phyloP scores from a whole-genome alignment of 2,888 invertebrate genomes.

The Pandemis heparana region DNA sequence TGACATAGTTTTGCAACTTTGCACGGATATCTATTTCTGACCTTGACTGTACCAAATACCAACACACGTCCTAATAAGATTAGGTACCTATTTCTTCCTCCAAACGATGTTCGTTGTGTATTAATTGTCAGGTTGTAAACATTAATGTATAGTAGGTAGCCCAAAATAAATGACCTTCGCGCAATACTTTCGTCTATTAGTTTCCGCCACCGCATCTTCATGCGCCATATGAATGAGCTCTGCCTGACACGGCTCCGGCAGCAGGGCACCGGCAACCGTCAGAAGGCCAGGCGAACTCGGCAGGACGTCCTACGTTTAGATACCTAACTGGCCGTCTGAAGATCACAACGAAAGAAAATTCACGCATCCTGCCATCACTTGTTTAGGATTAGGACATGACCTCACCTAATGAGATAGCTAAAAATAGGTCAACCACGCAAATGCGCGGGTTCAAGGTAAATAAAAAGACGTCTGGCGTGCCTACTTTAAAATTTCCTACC shows the following conservation, averaged over 20 bases:
- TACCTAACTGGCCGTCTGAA: constrained; percentile 46
- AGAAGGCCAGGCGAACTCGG: too few relatives aligned
- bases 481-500: constrained; percentile 1
- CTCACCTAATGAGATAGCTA: constrained; percentile 62
- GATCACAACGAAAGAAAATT: constrained; percentile 62
- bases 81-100: background rate
- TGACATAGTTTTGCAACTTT: too few relatives aligned
- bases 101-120: background rate
- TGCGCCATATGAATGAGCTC: constrained; percentile 48
- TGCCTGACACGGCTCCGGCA: too few relatives aligned
- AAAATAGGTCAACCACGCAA: constrained; percentile 57
- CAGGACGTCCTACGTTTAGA: constrained; percentile 54
- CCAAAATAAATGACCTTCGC: constrained; percentile 55
- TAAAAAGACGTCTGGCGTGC: constrained; percentile 7
- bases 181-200: constrained; percentile 59
- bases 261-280: too few relatives aligned
- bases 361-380: constrained; percentile 66
- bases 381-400: constrained; percentile 62
- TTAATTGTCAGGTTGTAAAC: background rate
- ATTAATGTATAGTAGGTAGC: constrained; percentile 32
- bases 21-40: too few relatives aligned
- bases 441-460: constrained; percentile 34
- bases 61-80: constrained; percentile 13
- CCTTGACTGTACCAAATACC: background rate
- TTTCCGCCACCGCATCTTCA: constrained; percentile 51